Conservation (phyloP, 2,113 vertebrate genomes). For the Sturnus vulgaris region DNA sequence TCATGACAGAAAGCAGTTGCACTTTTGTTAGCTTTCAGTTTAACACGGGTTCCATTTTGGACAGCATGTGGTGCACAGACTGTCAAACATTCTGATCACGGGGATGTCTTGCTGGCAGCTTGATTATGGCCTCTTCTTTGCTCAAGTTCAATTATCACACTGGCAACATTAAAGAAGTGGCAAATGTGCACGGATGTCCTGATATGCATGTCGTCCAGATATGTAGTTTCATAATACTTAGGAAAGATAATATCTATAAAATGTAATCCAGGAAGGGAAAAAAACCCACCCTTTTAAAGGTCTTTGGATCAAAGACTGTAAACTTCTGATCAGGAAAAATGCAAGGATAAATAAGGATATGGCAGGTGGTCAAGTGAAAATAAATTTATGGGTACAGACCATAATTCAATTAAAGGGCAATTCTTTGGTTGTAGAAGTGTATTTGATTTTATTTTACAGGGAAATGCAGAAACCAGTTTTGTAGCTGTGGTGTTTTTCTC, state of each 20-base stretch:
- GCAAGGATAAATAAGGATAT: neutral
- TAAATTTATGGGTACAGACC: neutral
- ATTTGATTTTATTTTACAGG: neutral
- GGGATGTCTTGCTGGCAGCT: neutral
- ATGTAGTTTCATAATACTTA: neutral
- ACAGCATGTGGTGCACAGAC: neutral
- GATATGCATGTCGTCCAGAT: neutral
- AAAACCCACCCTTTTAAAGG: neutral
- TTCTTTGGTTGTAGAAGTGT: neutral
- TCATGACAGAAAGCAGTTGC: neutral
- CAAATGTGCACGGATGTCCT: neutral
- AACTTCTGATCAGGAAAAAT: neutral
- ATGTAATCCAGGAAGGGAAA: neutral
- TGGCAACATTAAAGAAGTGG: neutral
- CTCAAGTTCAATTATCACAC: neutral
- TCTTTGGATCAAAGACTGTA: neutral
- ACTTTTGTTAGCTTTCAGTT: neutral
- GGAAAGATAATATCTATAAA: neutral
- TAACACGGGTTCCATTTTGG: neutral
- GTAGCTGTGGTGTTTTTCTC: neutral
- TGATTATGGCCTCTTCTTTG: neutral
- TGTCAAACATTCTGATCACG: neutral
- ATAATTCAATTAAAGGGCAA: neutral
- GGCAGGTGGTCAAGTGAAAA: neutral
- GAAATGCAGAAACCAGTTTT: neutral